A percentile compares a stretch with the other conserved stretches of the same genome.
These are phyloP conservation scores for Metalampra italica DNA, from an alignment of 2,888 invertebrate species.

Conservation along the genomic window DNA sequence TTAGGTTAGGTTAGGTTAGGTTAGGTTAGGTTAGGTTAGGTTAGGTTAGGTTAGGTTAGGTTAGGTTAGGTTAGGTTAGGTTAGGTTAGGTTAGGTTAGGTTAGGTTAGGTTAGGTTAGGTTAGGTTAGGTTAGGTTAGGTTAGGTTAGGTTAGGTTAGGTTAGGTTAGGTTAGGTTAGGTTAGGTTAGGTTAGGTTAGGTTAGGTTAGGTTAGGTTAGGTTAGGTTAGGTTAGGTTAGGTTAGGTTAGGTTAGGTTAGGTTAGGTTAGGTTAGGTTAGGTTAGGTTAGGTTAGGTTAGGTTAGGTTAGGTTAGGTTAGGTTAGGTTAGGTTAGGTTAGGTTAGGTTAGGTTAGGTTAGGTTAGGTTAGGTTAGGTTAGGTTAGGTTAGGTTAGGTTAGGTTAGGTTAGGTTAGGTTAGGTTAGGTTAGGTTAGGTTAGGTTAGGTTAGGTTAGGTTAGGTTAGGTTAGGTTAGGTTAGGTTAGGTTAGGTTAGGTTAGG, in stretches of 20 bases:
- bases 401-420: constrained; percentile 12
- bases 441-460: constrained; percentile 13
- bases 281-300: constrained; percentile 11
- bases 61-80: too few relatives aligned
- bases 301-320: constrained; percentile 9
- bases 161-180: constrained; percentile 6
- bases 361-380: constrained; percentile 9
- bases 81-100: too few relatives aligned
- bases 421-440: constrained; percentile 11
- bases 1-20: too few relatives aligned
- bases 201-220: constrained; percentile 11
- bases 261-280: constrained; percentile 10
- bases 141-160: constrained; percentile 5
- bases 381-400: constrained; percentile 12
- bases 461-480: constrained; percentile 12
- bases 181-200: constrained; percentile 12
- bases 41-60: too few relatives aligned
- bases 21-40: too few relatives aligned
- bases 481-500: constrained; percentile 13
- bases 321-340: constrained; percentile 8
- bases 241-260: constrained; percentile 10
- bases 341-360: constrained; percentile 9
- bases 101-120: too few relatives aligned
- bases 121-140: constrained; percentile 8
- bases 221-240: constrained; percentile 12